Conservation (phyloP, 2,888 invertebrate species). For the Arenicola marina region DNA sequence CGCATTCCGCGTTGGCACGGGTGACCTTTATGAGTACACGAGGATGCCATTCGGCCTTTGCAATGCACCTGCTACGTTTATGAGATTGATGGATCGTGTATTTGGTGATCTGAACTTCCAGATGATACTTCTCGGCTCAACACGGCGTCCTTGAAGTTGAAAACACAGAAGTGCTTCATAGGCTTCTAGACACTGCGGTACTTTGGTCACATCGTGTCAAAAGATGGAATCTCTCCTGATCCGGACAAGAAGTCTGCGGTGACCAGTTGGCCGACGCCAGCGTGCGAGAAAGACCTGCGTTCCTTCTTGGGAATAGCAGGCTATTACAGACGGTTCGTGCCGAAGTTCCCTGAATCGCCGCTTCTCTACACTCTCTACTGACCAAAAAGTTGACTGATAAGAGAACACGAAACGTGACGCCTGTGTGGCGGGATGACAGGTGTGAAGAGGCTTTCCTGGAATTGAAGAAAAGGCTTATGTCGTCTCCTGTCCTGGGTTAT, state of each 20-base stretch:
- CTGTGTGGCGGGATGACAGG: too few relatives aligned
- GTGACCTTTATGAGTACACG: constrained; percentile 30
- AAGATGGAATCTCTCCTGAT: constrained; percentile 28
- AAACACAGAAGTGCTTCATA: constrained; percentile 32
- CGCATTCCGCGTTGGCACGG: constrained; percentile 33
- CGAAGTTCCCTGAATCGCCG: constrained; percentile 30
- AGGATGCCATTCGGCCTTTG: constrained; percentile 34
- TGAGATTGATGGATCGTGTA: constrained; percentile 30
- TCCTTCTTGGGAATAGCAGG: constrained; percentile 29
- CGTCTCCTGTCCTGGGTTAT: too few relatives aligned
- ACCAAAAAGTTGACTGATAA: too few relatives aligned
- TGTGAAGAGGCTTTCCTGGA: too few relatives aligned
- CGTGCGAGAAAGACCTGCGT: constrained; percentile 15
- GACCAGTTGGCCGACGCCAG: constrained; percentile 27
- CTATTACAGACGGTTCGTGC: constrained; percentile 31
- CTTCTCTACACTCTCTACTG: too few relatives aligned
- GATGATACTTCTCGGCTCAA: constrained; percentile 26
- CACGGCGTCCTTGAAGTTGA: constrained; percentile 26
- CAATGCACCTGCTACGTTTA: constrained; percentile 33
- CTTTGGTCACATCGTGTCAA: constrained; percentile 24
- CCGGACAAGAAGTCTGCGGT: constrained; percentile 26
- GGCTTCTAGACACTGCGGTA: constrained; percentile 16
- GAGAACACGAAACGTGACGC: too few relatives aligned
- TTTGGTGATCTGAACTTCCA: constrained; percentile 33
- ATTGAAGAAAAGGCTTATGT: too few relatives aligned